Base-by-base conservation (phyloP, 30 jellyfish, hydroid and myxozoan genomes). In the Nemopilema nomurai region DNA sequence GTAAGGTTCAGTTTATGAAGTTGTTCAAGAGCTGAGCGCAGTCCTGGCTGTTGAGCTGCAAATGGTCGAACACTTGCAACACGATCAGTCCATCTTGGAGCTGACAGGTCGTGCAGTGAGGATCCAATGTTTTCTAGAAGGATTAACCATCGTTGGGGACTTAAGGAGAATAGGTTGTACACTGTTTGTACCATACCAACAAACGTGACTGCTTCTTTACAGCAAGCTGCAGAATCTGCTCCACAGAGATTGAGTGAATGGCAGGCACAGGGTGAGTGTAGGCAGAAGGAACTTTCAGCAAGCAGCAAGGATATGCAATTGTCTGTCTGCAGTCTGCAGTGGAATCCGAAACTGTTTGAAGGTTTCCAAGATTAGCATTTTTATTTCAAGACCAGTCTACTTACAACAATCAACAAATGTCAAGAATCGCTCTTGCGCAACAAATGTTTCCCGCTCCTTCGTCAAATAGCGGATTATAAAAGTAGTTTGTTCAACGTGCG, bases 1-100 rank as follows among this genome's bases (percentile, higher is more conserved):
- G 84, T 74, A 51, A 74, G 84, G 23, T 49, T 74, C 72, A 74
- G 71, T 50, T 19, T 4, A 19, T 18, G 71, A 72, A 74, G 71
- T 1, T 74, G 51, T 50, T 74, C 73, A 50, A 74, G 72, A 50
- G 84, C 84, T 27, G 4, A 8, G 16, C 26, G 49, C 67, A 62
- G 33, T 41, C 89, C 80, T 72, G 92, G 92, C 53, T 71, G 31
- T 4, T 84, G 79, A 49, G 92, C 92, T 41, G 86, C 89, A 84
- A 84, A 71, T 41, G 82, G 94, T 62, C 62, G 82, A 23, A 74
- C 88, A 33, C 94, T 85, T n/a, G 87, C 89, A 51, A 73, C 88
- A 25, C 88, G 82, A 85, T 85, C 93, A 32, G 88, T 73, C 93
- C 88, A 85, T 62, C 93, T 85, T 49, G 93, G 73, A 49, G 74